phyloP scores from a whole-genome alignment of 2,113 vertebrate species.

The Macrotis lagotis region DNA sequence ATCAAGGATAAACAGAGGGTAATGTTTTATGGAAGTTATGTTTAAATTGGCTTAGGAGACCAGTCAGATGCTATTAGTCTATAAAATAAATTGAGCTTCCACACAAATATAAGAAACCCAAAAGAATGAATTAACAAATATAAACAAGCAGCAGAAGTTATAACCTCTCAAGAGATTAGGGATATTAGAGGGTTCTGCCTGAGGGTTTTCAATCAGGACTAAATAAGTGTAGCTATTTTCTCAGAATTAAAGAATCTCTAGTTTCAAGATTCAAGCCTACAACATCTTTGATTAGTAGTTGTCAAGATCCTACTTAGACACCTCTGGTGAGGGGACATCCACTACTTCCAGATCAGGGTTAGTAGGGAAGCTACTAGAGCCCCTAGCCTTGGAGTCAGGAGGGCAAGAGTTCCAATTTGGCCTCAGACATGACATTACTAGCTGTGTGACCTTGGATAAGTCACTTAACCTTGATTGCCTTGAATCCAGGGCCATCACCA shows the following conservation, averaged over 20 bases:
- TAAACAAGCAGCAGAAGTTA: background rate
- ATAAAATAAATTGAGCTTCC: background rate
- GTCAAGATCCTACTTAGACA: background rate
- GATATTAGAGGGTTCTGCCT: background rate
- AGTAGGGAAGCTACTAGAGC: too few species aligned
- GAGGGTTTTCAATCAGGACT: background rate
- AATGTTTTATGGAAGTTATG: background rate
- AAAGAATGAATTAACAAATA: background rate
- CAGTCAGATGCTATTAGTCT: background rate
- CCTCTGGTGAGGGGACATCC: background rate
- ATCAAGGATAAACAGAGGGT: background rate
- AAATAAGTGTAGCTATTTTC: background rate
- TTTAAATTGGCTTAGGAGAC: background rate
- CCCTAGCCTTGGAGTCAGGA: too few species aligned
- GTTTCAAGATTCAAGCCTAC: background rate
- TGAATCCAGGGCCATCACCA: too few species aligned
- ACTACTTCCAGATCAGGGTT: too few species aligned
- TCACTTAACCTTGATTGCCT: too few species aligned
- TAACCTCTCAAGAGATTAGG: background rate
- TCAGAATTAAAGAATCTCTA: background rate
- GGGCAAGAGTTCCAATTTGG: too few species aligned
- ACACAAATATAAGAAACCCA: background rate
- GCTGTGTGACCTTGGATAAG: too few species aligned
- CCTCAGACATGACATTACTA: too few species aligned
- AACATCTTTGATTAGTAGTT: background rate